Base-by-base conservation (phyloP, 1,140 invertebrate genomes). In the Lutraria rhynchaena region DNA sequence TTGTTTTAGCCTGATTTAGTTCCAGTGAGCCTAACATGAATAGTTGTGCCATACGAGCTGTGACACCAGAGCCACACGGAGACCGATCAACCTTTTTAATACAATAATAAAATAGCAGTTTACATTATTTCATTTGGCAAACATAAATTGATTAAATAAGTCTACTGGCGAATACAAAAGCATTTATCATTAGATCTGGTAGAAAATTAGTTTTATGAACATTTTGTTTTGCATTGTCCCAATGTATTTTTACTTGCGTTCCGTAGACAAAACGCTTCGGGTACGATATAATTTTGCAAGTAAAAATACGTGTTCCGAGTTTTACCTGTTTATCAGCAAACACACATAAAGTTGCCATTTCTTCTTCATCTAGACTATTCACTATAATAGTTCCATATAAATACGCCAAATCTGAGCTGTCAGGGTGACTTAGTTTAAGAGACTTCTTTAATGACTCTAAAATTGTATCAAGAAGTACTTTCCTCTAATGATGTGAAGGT, bases 321-420 rank as follows among this genome's bases (percentile, higher is more conserved):
- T n/a, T n/a, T 80, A 91, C 91, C 90, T 92, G 82, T 63, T 81
- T 83, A 76, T 92, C 87, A 19, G 90, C 92, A 85, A 92, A 92
- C 1, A 92, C 87, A 77, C 90, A 91, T 5, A 91, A 60, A 11
- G 37, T 60, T 0, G 82, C 60, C 15, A 58, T 71, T 24, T 63
- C 69, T 19, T 87, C 70, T 33, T 73, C 58, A 31, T 90, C 88
- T 27, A 86, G 84, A 5, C 88, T 89, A 70, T 92, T 91, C 3
- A 90, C 92, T 0, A 92, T 51, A 57, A 92, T 92, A 13, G 89
- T 91, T 11, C 92, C 92, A 70, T 91, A 92, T 5, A 92, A 44
- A 77, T 90, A 92, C 0, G 87, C 89, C 37, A 92, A 82, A 37
- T 90, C 90, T 4, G 58, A 31, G 74, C 81, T 89, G 1, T 88